These are phyloP conservation scores for Gymnarchus niloticus DNA, from an alignment of 2,113 vertebrate genomes.

Conservation along the genomic window DNA sequence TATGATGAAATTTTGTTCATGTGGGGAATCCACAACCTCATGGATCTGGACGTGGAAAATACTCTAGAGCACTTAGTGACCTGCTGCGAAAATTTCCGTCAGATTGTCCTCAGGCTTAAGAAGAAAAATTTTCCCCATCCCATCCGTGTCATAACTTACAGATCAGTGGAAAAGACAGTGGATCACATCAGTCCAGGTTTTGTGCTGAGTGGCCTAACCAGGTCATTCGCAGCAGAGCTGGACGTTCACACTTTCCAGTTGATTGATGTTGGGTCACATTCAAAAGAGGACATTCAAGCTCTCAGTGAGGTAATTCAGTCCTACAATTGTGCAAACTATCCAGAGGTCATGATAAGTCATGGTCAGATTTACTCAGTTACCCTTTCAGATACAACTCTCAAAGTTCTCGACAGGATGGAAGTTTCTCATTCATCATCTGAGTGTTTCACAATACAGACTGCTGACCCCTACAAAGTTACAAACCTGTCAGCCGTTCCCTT, in stretches of 20 bases:
- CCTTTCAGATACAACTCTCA: slow-evolving; percentile 54
- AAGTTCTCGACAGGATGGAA: slow-evolving; percentile 11
- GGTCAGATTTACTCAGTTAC: slow-evolving; percentile 55
- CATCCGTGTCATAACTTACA: slow-evolving; percentile 69
- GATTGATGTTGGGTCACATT: slow-evolving; percentile 69
- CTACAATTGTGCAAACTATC: slow-evolving; percentile 46
- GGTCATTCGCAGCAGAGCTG: slow-evolving; percentile 67
- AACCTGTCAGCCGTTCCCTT: slow-evolving; percentile 54
- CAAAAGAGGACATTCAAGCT: slow-evolving; percentile 59
- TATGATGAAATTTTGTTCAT: slow-evolving; percentile 64
- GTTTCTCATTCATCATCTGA: slow-evolving; percentile 29
- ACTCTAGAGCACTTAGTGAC: slow-evolving; percentile 57
- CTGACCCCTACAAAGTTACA: slow-evolving; percentile 55
- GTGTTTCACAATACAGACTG: slow-evolving; percentile 61
- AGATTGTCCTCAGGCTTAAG: slow-evolving; percentile 64
- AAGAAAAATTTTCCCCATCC: slow-evolving; percentile 36
- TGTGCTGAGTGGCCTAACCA: slow-evolving; percentile 70
- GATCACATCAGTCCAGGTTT: slow-evolving; percentile 71
- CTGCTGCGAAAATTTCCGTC: slow-evolving; percentile 70
- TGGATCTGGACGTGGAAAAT: slow-evolving; percentile 49
- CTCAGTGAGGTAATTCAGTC: slow-evolving; percentile 62
- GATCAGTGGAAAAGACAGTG: slow-evolving; percentile 60
- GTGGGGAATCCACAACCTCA: slow-evolving; percentile 67
- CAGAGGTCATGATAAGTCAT: slow-evolving; percentile 67
- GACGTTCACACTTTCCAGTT: slow-evolving; percentile 68